Base-by-base conservation (phyloP, 2,888 invertebrate genomes). In the Geotrupes spiniger region DNA sequence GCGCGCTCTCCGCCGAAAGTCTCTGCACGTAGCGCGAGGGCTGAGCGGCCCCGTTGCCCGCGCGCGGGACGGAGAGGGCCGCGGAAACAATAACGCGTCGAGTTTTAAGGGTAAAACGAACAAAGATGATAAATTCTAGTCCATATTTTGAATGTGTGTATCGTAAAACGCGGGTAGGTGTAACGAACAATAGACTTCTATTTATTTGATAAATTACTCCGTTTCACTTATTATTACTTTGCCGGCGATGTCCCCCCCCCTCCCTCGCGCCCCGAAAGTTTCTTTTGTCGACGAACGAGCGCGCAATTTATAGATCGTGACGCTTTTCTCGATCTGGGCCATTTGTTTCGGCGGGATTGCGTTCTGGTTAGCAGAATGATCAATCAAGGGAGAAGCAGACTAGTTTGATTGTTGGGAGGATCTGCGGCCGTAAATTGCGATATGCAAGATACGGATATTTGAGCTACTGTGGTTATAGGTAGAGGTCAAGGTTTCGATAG, bases 201-300 rank as follows among this genome's bases (percentile, higher is more conserved):
- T 71, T 71, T 71, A 66, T 70, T 70, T 72, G 72, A 72, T 72
- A 72, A 72, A 72, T 72, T 71, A 66, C 68, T 60, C 58, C 64
- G 62, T 70, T 71, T 70, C 68, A 66, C 66, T 58, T 56, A 57
- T n/a, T n/a, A n/a, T 67, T 69, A 70, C 33, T 63, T 66, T 29
- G 21, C 44, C 16, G 15, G 27, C 27, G n/a, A n/a, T n/a, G n/a
- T n/a, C n/a, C n/a, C n/a, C 44, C 26, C 36, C 37, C 15, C 12
- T 12, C 33, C 33, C 8, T 14, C 33, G 16, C 21, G 43, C 33
- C n/a, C 43, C 27, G 42, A 10, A 36, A 42, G 26, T 41, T 15
- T 40, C 38, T 12, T 31, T 27, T 33, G 39, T 25, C 28, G 21
- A 15, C 15, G 40, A 46, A 40, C 31, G 25, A 40, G 11, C 31